Percentiles rank a stretch among this genome's conserved stretches.
Evolutionary conservation across 2,888 invertebrate genomes (phyloP).

Genomic region (Lamellibrachia columna): DNA sequence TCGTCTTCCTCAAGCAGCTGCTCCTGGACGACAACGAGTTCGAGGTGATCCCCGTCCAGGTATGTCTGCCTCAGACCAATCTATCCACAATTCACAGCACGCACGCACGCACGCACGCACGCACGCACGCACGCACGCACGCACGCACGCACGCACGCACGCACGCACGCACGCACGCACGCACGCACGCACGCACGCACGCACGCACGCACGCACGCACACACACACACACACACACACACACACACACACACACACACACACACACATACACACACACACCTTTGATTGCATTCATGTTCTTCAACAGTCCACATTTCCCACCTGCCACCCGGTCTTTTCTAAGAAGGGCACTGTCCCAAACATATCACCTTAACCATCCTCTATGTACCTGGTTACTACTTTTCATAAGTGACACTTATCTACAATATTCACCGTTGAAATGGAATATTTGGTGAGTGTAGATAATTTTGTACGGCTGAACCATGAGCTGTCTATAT

Average conservation of each 20-base stretch:
- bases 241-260: neutral
- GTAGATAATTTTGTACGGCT: neutral
- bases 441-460: neutral
- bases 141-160: constrained; percentile 28
- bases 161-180: constrained; percentile 27
- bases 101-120: constrained; percentile 27
- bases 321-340: too few relatives aligned
- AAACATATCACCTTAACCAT: too few relatives aligned
- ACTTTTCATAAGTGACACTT: neutral
- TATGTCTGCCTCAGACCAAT: constrained; percentile 29
- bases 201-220: constrained; percentile 28
- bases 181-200: constrained; percentile 27
- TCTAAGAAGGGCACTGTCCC: too few relatives aligned
- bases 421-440: constrained; percentile 18
- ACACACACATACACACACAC: neutral
- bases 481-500: neutral
- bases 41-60: constrained; percentile 59
- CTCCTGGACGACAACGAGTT: constrained; percentile 59
- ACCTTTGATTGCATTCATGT: neutral
- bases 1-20: constrained; percentile 44
- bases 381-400: too few relatives aligned
- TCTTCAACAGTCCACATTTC: neutral
- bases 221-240: constrained; percentile 27
- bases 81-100: neutral
- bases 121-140: constrained; percentile 28